A percentile compares a stretch with the other conserved stretches of the same genome.
Evolutionary conservation across 2,797 vertebrate species (phyloP).

Genomic region (Pogoniulus pusillus): DNA sequence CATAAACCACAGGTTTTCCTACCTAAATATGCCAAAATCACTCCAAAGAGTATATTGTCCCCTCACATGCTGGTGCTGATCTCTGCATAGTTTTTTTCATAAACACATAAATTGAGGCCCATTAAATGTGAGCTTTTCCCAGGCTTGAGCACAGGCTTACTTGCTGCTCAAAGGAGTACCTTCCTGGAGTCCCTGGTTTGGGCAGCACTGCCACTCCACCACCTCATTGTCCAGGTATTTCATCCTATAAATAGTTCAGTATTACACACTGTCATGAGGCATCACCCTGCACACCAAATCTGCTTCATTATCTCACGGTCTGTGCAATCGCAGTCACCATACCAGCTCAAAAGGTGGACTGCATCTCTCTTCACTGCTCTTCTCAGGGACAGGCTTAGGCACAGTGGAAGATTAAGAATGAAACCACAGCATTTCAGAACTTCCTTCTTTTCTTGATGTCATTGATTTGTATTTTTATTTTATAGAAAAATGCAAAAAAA

Average conservation of each 20-base stretch:
- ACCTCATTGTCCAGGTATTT: not conserved
- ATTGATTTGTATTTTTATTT: not conserved
- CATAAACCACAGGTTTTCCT: not conserved
- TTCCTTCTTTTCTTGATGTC: not conserved
- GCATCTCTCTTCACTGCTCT: not conserved
- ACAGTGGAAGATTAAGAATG: not conserved
- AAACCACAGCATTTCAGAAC: not conserved
- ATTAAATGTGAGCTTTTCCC: rapidly evolving
- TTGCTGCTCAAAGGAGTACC: not conserved
- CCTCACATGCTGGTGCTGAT: rapidly evolving
- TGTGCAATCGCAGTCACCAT: not conserved
- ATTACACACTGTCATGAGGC: not conserved
- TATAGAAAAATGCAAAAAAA: not conserved
- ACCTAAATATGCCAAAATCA: not conserved
- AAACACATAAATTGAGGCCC: not conserved
- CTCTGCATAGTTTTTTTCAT: not conserved
- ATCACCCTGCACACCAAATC: not conserved
- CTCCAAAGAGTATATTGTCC: not conserved
- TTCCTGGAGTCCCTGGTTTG: not conserved
- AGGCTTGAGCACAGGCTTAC: not conserved
- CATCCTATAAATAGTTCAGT: not conserved
- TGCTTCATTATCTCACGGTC: not conserved
- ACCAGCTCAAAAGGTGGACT: not conserved
- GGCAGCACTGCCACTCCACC: not conserved
- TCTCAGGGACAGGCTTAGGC: not conserved